Percentiles rank a stretch among this genome's conserved stretches.
phyloP scores from a whole-genome alignment of 2,113 vertebrate genomes.

The Eubucco bourcierii region DNA sequence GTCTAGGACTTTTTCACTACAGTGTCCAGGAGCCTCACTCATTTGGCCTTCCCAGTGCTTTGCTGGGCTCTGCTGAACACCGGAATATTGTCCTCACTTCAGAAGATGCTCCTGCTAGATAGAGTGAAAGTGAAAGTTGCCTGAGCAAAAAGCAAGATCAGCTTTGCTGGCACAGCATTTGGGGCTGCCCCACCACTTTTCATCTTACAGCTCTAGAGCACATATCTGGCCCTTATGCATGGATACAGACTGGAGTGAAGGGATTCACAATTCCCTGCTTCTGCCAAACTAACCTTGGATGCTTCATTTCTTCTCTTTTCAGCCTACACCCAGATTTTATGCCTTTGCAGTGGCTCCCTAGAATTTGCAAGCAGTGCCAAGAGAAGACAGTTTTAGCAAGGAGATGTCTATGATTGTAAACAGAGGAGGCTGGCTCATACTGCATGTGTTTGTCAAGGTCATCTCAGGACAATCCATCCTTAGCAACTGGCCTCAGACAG shows the following conservation, averaged over 20 bases:
- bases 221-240: too few relatives aligned
- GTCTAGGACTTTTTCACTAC: neutral
- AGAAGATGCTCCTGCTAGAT: neutral
- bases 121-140: neutral
- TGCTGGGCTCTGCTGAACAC: neutral
- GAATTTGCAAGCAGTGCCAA: neutral
- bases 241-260: too few relatives aligned
- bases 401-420: neutral
- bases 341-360: neutral
- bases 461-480: neutral
- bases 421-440: neutral
- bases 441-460: neutral
- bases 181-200: neutral
- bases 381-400: neutral
- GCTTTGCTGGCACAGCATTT: neutral
- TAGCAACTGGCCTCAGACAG: neutral
- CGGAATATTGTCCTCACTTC: neutral
- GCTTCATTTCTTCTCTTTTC: neutral
- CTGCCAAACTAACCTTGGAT: neutral
- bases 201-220: neutral
- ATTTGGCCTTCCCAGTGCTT: neutral
- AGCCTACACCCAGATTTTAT: neutral
- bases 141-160: neutral
- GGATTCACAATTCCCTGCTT: neutral
- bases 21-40: neutral